Conservation (phyloP, 1,140 invertebrate species). For the Solenopsis invicta region DNA sequence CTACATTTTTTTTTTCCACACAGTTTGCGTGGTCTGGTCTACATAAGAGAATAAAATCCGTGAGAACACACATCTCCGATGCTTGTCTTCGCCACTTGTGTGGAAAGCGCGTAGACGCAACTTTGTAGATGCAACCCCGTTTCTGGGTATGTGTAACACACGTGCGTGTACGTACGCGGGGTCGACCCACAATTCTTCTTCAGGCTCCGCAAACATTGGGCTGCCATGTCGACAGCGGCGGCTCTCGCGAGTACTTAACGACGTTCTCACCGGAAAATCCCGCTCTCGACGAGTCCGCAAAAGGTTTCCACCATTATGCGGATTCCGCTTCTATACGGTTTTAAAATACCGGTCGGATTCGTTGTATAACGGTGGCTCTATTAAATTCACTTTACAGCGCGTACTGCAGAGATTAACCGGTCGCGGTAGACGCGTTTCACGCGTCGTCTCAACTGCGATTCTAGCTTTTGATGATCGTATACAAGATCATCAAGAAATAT, state of each 20-base stretch:
- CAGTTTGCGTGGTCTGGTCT: neutral
- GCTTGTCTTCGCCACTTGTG: neutral
- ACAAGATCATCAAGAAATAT: constrained; percentile 39
- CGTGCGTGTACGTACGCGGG: too few species aligned
- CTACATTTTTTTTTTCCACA: neutral
- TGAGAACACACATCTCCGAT: neutral
- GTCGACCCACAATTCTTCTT: constrained; percentile 27
- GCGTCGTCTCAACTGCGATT: neutral
- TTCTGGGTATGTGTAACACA: constrained; percentile 28
- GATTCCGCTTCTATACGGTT: constrained; percentile 8
- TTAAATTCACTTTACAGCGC: constrained; percentile 28
- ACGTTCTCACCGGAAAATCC: constrained; percentile 50
- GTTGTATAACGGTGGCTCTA: constrained; percentile 7
- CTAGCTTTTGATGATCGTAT: neutral
- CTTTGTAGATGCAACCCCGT: neutral
- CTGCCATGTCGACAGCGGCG: constrained; percentile 10
- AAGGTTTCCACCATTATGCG: constrained; percentile 39
- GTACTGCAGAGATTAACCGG: neutral
- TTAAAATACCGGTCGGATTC: constrained; percentile 33
- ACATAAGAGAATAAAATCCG: neutral
- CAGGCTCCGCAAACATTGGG: constrained; percentile 30
- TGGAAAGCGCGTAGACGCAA: neutral
- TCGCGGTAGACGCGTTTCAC: neutral
- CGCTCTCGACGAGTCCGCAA: neutral
- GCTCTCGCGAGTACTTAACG: constrained; percentile 31